These are phyloP conservation scores for Sula dactylatra DNA, from an alignment of 2,113 vertebrate species.

Conservation along the genomic window DNA sequence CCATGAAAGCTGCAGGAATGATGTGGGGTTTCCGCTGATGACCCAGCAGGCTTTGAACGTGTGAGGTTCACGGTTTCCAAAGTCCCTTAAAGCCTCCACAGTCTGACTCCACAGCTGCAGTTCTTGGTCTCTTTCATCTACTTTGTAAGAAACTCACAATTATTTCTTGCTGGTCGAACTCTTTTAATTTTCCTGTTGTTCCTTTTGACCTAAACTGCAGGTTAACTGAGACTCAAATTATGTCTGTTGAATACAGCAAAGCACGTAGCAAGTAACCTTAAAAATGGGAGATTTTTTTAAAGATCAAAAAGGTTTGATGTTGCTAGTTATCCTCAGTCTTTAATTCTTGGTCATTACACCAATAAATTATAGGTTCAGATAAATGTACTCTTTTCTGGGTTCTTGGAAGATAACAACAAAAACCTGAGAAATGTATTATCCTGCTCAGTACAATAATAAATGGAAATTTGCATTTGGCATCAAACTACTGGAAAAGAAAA, in stretches of 20 bases:
- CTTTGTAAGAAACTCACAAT: background rate
- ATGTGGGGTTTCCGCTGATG: fast-evolving
- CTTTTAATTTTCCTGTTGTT: background rate
- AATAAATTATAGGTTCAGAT: slow-evolving; percentile 32
- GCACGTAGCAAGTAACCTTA: background rate
- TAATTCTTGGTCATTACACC: slow-evolving; percentile 17
- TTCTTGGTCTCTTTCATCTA: background rate
- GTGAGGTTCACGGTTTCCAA: background rate
- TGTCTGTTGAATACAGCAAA: background rate
- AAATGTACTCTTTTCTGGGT: background rate
- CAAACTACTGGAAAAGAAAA: background rate
- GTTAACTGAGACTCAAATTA: background rate
- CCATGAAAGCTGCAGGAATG: background rate
- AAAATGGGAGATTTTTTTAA: background rate
- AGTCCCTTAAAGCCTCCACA: background rate
- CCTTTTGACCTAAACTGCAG: background rate
- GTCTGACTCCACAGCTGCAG: background rate
- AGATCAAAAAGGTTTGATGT: background rate
- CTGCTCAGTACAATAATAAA: background rate
- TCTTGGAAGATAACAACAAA: slow-evolving; percentile 16
- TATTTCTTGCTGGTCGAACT: background rate
- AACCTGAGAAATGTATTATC: background rate
- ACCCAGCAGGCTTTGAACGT: fast-evolving
- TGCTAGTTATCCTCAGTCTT: background rate
- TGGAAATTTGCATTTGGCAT: background rate